Percentiles rank a stretch among this genome's conserved stretches.
Evolutionary conservation across 1,140 invertebrate genomes (phyloP).

Genomic region (Intoshia linei): DNA sequence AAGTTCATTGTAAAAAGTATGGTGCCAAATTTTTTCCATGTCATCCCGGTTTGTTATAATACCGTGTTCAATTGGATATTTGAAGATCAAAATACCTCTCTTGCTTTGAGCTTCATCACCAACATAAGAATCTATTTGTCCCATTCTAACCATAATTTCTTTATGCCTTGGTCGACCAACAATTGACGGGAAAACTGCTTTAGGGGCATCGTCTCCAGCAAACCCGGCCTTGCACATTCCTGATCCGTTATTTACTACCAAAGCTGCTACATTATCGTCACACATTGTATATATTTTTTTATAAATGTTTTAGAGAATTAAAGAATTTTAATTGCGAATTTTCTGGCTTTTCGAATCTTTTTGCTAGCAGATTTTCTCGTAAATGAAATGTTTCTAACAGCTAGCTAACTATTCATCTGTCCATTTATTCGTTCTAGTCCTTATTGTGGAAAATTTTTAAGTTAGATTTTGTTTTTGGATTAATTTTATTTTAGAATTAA

Average conservation of each 20-base stretch:
- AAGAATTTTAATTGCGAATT: too few relatives aligned
- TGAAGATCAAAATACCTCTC: slow-evolving; percentile 29
- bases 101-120: slow-evolving; percentile 31
- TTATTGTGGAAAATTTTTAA: too few relatives aligned
- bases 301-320: too few relatives aligned
- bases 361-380: too few relatives aligned
- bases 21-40: slow-evolving; percentile 26
- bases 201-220: slow-evolving; percentile 49
- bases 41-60: slow-evolving; percentile 22
- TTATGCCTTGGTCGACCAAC: slow-evolving; percentile 42
- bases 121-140: slow-evolving; percentile 31
- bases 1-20: slow-evolving; percentile 58
- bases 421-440: too few relatives aligned
- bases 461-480: too few relatives aligned
- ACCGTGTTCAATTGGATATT: slow-evolving; percentile 45
- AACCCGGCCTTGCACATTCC: slow-evolving; percentile 57
- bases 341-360: too few relatives aligned
- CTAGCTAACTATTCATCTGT: too few relatives aligned
- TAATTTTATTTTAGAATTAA: too few relatives aligned
- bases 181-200: slow-evolving; percentile 53
- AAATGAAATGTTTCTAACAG: too few relatives aligned
- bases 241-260: slow-evolving; percentile 54
- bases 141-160: slow-evolving; percentile 88
- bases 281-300: slow-evolving; percentile 31
- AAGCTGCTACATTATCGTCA: slow-evolving; percentile 40